Base-by-base conservation (phyloP, 2,113 vertebrate genomes). In the Labeo catla region DNA sequence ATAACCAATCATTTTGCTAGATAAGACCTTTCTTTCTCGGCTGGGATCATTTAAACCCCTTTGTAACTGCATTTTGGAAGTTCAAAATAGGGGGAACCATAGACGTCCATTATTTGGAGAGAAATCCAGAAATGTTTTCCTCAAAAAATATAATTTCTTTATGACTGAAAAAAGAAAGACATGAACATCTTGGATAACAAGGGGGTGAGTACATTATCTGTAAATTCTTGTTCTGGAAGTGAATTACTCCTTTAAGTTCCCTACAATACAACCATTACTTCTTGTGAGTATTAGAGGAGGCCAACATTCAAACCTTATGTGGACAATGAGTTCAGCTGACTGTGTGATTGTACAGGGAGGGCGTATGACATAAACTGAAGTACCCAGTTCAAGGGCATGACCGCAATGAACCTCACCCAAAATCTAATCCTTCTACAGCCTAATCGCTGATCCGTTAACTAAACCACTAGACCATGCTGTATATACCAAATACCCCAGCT, bases 231-330 rank as follows among this genome's bases (percentile, higher is more conserved):
- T 28, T 28, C 28, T 28, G 28, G 28, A 28, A 28, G 28, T 28
- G 28, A 28, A 28, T 28, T 28, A 28, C 28, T 28, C 28, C 28
- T 28, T 28, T 1, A 50, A 49, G 16, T 39, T 5, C 76, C 5
- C 57, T 4, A 34, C 52, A 52, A 57, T 16, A 77, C 50, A 28
- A 36, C 23, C 15, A 19, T 36, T 8, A 77, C 34, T 12, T 21
- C 5, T n/a, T 39, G 34, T 59, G 34, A 39, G 11, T 78, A 8
- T 57, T 78, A 36, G 23, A 87, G 81, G 77, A 57, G 45, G 54
- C 66, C 74, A 76, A 59, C 54, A 59, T 21, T 59, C 2, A 86
- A 74, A 91, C 79, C 87, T 81, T 82, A 5, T 73, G 19, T 73
- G 19, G 15, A 54, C 70, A 76, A 39, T 66, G 61, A 89, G 43